Evolutionary conservation across 2,113 vertebrate genomes (phyloP).

Genomic region (Dissostichus mawsoni): DNA sequence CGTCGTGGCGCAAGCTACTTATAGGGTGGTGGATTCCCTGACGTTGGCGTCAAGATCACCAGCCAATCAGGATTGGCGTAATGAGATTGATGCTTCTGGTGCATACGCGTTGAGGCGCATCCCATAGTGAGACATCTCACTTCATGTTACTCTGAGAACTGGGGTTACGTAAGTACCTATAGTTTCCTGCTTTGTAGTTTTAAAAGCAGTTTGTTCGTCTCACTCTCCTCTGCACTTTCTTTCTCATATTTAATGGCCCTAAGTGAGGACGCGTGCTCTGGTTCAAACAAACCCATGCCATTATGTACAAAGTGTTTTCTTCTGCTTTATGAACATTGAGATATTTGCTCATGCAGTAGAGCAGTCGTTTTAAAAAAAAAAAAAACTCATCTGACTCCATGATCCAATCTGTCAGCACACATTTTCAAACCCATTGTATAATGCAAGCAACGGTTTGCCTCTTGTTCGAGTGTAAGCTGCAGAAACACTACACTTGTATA

Average conservation of each 20-base stretch:
- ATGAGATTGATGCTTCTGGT: too few relatives aligned
- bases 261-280: conserved; percentile 40
- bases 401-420: conserved; percentile 21
- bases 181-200: conserved; percentile 36
- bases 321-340: conserved; percentile 32
- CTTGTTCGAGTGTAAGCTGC: background rate
- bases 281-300: conserved; percentile 47
- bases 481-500: background rate
- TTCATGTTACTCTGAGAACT: too few relatives aligned
- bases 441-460: background rate
- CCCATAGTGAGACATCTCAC: too few relatives aligned
- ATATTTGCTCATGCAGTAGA: conserved; percentile 13
- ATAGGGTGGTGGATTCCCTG: too few relatives aligned
- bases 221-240: conserved; percentile 29
- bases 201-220: conserved; percentile 35
- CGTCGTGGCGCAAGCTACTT: too few relatives aligned
- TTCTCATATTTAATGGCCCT: conserved; percentile 64
- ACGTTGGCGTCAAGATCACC: too few relatives aligned
- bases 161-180: too few relatives aligned
- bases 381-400: background rate
- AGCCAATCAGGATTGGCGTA: too few relatives aligned
- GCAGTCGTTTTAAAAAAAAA: background rate
- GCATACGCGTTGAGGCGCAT: too few relatives aligned
- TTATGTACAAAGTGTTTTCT: conserved; percentile 48
- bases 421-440: conserved; percentile 6